These are phyloP conservation scores for Oxytorus armatus DNA, from an alignment of 2,888 invertebrate species.

Conservation along the genomic window DNA sequence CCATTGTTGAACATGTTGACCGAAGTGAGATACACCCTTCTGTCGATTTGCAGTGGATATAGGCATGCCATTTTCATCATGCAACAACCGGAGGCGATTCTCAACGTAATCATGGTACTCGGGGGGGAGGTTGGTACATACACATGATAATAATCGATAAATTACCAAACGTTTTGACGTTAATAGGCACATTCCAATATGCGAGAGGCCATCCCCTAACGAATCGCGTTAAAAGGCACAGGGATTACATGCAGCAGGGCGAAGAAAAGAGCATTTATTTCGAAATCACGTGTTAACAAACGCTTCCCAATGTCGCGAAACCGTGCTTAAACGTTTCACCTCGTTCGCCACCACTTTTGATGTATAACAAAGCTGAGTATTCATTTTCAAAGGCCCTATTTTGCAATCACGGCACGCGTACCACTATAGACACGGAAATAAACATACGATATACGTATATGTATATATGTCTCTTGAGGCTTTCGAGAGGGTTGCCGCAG, in stretches of 20 bases:
- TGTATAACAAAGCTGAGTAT: slow-evolving; percentile 29
- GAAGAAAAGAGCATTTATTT: neutral
- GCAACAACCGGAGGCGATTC: slow-evolving; percentile 35
- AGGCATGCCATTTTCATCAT: neutral
- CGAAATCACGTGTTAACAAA: slow-evolving; percentile 40
- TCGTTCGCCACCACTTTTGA: neutral
- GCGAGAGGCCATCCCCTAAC: neutral
- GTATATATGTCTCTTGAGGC: slow-evolving; percentile 7
- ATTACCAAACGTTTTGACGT: slow-evolving; percentile 26
- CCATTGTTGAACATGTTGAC: neutral
- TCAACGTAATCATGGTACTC: slow-evolving; percentile 58
- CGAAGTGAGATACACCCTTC: neutral
- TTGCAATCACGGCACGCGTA: slow-evolving; percentile 7
- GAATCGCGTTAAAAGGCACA: slow-evolving; percentile 17
- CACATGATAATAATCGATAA: slow-evolving; percentile 19
- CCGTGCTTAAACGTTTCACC: neutral
- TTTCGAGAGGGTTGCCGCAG: slow-evolving; percentile 64
- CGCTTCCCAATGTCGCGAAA: slow-evolving; percentile 23
- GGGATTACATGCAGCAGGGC: neutral
- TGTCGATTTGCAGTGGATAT: neutral
- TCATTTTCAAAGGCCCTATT: slow-evolving; percentile 48
- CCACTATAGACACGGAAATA: neutral
- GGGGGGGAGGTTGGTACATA: slow-evolving; percentile 23
- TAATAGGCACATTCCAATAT: neutral
- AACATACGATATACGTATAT: neutral